A percentile compares a stretch with the other conserved stretches of the same genome.
These are phyloP conservation scores for Bombus confusus DNA, from an alignment of 1,140 invertebrate genomes.

Conservation along the genomic window DNA sequence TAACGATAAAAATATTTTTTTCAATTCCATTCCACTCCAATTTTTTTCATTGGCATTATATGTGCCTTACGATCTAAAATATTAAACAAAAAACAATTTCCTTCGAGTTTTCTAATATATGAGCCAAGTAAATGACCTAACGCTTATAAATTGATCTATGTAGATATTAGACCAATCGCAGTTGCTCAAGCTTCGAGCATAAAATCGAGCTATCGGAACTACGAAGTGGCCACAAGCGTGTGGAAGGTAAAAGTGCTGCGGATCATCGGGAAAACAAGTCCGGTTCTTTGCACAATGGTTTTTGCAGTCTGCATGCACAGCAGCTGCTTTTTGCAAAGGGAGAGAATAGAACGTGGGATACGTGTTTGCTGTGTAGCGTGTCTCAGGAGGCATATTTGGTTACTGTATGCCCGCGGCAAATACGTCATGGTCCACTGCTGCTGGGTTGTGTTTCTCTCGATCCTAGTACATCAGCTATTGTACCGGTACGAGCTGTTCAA, in stretches of 20 bases:
- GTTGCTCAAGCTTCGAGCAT: neutral
- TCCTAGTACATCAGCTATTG: neutral
- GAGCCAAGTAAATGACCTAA: too few species aligned
- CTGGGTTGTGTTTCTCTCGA: neutral
- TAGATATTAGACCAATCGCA: neutral
- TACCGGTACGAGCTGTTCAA: neutral
- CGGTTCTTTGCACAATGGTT: conserved; percentile 3
- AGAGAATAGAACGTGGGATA: neutral
- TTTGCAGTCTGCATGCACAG: neutral
- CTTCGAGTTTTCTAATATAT: too few species aligned
- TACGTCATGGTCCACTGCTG: conserved; percentile 7
- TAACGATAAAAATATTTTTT: too few species aligned
- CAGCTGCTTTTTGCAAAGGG: neutral
- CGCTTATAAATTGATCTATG: neutral
- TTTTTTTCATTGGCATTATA: too few species aligned
- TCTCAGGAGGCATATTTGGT: conserved; percentile 48
- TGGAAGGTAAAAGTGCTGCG: neutral
- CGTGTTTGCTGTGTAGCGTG: conserved; percentile 20
- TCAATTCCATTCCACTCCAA: too few species aligned
- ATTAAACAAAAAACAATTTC: too few species aligned
- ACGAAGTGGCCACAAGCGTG: neutral
- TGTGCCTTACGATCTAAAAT: too few species aligned
- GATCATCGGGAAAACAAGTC: neutral
- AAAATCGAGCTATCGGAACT: neutral
- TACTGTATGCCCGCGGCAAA: conserved; percentile 37